These are phyloP conservation scores for Hyposmocoma kahamanoa DNA, from an alignment of 1,140 invertebrate species.

Conservation along the genomic window DNA sequence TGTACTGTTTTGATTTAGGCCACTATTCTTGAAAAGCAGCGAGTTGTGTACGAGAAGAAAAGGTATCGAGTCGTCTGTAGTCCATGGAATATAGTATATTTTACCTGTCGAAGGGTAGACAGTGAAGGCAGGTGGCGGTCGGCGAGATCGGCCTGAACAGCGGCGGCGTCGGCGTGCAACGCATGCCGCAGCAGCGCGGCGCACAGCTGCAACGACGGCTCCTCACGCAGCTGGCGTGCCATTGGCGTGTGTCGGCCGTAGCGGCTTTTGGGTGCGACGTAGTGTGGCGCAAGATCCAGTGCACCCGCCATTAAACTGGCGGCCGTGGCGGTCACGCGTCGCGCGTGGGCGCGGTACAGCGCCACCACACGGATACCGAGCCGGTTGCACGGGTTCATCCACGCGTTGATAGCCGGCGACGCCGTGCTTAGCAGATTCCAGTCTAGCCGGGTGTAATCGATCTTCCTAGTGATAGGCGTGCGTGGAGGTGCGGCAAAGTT, in stretches of 20 bases:
- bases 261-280: constrained; percentile 92
- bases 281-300: constrained; percentile 87
- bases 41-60: too few relatives aligned
- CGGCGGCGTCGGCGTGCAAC: constrained; percentile 80
- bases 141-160: constrained; percentile 89
- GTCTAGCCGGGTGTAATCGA: constrained; percentile 95
- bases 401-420: constrained; percentile 96
- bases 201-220: constrained; percentile 96
- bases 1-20: too few relatives aligned
- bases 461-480: constrained; percentile 94
- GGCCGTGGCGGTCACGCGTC: constrained; percentile 88
- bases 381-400: constrained; percentile 96
- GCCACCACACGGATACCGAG: constrained; percentile 88
- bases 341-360: constrained; percentile 83
- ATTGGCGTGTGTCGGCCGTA: constrained; percentile 90
- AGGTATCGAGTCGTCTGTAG: too few relatives aligned
- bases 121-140: constrained; percentile 89
- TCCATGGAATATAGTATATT: too few relatives aligned
- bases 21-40: too few relatives aligned
- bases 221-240: constrained; percentile 93
- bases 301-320: constrained; percentile 96
- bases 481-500: constrained; percentile 97
- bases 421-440: constrained; percentile 98
- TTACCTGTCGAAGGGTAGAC: constrained; percentile 87
- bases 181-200: constrained; percentile 91